Evolutionary conservation across 2,888 invertebrate genomes (phyloP).

Genomic region (Poecilus cupreus): DNA sequence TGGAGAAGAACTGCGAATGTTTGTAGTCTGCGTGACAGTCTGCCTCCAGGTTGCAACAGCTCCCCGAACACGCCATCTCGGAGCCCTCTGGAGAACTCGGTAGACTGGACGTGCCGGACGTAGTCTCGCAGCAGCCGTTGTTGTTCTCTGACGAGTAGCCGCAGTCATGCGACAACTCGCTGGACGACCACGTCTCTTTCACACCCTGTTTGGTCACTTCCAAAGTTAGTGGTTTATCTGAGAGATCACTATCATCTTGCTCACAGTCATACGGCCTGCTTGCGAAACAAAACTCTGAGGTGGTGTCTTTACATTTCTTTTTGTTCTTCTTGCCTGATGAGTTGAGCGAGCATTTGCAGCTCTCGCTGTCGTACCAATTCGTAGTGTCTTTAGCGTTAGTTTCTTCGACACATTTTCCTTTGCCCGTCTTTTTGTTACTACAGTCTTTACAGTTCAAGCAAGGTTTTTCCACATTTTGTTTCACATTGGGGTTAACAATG

Average conservation of each 20-base stretch:
- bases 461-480: conserved; percentile 59
- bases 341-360: conserved; percentile 44
- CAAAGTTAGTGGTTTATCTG: conserved; percentile 26
- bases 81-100: conserved; percentile 93
- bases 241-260: conserved; percentile 58
- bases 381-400: conserved; percentile 32
- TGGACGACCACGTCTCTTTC: conserved; percentile 78
- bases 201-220: conserved; percentile 66
- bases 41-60: conserved; percentile 86
- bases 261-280: conserved; percentile 50
- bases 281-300: conserved; percentile 1
- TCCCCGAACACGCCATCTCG: conserved; percentile 92
- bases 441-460: conserved; percentile 61
- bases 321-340: conserved; percentile 47
- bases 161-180: conserved; percentile 86
- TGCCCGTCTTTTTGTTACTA: conserved; percentile 48
- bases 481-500: conserved; percentile 32
- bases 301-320: conserved; percentile 47
- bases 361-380: conserved; percentile 47
- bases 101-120: conserved; percentile 83
- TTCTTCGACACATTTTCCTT: conserved; percentile 30
- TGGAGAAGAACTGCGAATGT: conserved; percentile 68
- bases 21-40: conserved; percentile 68
- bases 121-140: conserved; percentile 81
- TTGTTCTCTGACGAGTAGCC: conserved; percentile 92